phyloP scores from a whole-genome alignment of 1,140 invertebrate species.

The Pentalonia nigronervosa region DNA sequence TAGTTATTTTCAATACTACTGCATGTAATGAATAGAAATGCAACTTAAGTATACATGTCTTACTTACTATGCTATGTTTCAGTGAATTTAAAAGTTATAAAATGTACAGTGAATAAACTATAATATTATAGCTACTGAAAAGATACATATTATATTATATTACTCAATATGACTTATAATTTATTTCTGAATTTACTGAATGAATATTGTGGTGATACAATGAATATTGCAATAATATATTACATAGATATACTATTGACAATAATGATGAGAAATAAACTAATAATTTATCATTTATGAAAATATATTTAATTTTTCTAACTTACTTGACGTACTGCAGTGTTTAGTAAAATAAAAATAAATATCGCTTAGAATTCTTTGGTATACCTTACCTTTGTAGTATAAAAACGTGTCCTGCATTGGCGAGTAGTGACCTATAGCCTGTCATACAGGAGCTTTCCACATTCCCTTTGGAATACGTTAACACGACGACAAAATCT shows the following conservation, averaged over 20 bases:
- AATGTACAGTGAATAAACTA: neutral
- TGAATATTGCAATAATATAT: neutral
- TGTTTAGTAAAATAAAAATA: neutral
- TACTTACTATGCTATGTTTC: neutral
- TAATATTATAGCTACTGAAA: neutral
- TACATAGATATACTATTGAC: neutral
- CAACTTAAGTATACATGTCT: neutral
- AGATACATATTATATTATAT: neutral
- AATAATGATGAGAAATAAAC: neutral
- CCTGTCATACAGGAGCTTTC: neutral
- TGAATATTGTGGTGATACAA: too few relatives aligned
- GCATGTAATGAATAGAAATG: neutral
- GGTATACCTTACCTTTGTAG: neutral
- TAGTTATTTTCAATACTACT: neutral
- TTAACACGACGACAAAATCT: neutral
- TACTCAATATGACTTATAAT: neutral
- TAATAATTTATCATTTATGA: neutral
- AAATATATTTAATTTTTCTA: neutral
- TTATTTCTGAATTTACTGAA: neutral
- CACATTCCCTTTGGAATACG: neutral
- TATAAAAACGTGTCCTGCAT: conserved; percentile 6
- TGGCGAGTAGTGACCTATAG: neutral
- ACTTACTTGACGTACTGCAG: neutral
- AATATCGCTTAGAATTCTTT: neutral
- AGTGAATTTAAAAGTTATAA: neutral